phyloP scores from a whole-genome alignment of 2,888 invertebrate species.

The Anoplius nigerrimus region DNA sequence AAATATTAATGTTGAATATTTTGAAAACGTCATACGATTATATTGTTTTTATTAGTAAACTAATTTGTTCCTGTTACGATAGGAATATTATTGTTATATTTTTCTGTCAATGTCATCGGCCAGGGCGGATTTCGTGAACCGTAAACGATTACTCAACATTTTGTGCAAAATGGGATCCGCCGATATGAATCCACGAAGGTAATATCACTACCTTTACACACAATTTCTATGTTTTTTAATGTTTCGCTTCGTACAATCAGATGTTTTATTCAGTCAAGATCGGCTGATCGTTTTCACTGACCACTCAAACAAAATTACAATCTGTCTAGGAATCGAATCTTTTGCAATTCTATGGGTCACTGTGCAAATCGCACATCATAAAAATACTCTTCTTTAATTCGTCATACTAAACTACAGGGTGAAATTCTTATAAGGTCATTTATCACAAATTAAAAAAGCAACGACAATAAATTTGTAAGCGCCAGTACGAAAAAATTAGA shows the following conservation, averaged over 20 bases:
- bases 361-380: too few relatives aligned
- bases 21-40: constrained; percentile 44
- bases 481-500: not conserved
- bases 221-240: constrained; percentile 13
- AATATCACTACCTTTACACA: constrained; percentile 7
- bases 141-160: constrained; percentile 41
- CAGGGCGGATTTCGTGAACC: constrained; percentile 62
- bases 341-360: too few relatives aligned
- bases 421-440: too few relatives aligned
- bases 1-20: constrained; percentile 57
- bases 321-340: not conserved
- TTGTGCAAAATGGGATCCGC: constrained; percentile 51
- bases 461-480: too few relatives aligned
- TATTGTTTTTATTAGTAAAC: constrained; percentile 43
- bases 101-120: constrained; percentile 56
- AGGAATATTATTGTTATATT: constrained; percentile 57
- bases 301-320: too few relatives aligned
- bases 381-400: too few relatives aligned
- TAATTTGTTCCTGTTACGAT: constrained; percentile 55
- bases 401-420: too few relatives aligned
- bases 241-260: constrained; percentile 36
- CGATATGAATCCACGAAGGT: constrained; percentile 41
- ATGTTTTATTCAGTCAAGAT: constrained; percentile 14
- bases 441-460: too few relatives aligned
- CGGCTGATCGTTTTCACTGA: too few relatives aligned